These are phyloP conservation scores for Progne subis DNA, from an alignment of 2,113 vertebrate genomes.

Conservation along the genomic window DNA sequence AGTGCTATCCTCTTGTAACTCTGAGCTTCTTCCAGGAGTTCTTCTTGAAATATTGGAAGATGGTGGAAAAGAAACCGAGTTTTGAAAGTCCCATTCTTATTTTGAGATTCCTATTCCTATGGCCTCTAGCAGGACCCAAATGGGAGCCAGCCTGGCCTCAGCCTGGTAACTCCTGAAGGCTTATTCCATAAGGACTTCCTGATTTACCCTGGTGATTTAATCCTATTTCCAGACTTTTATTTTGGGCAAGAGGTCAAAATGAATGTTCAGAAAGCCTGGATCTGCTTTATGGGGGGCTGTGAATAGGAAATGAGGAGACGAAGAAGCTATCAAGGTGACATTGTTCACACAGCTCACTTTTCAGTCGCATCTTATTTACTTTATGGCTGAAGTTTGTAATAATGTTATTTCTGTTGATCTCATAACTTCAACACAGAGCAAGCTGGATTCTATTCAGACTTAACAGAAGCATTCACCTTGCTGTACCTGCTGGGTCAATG, in stretches of 20 bases:
- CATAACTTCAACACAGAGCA: background rate
- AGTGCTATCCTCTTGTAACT: background rate
- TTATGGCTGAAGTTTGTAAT: background rate
- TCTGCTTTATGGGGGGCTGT: background rate
- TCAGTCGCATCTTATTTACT: background rate
- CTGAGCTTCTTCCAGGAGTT: background rate
- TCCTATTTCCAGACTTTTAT: background rate
- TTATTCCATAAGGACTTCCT: background rate
- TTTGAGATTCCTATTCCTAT: background rate
- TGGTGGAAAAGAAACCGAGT: background rate
- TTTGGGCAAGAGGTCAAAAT: conserved; percentile 9
- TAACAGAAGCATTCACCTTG: background rate
- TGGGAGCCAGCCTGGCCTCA: background rate
- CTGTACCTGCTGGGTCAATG: background rate
- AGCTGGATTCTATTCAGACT: background rate
- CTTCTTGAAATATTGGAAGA: background rate
- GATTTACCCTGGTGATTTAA: background rate
- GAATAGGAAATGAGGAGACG: background rate
- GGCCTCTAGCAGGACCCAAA: background rate
- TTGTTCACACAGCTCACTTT: background rate
- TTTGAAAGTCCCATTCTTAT: background rate
- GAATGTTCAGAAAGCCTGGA: background rate
- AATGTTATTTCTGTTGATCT: background rate
- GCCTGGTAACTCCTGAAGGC: background rate
- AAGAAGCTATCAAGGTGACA: background rate